These are phyloP conservation scores for Dryocosmus kuriphilus DNA, from an alignment of 2,888 invertebrate genomes.

Conservation along the genomic window DNA sequence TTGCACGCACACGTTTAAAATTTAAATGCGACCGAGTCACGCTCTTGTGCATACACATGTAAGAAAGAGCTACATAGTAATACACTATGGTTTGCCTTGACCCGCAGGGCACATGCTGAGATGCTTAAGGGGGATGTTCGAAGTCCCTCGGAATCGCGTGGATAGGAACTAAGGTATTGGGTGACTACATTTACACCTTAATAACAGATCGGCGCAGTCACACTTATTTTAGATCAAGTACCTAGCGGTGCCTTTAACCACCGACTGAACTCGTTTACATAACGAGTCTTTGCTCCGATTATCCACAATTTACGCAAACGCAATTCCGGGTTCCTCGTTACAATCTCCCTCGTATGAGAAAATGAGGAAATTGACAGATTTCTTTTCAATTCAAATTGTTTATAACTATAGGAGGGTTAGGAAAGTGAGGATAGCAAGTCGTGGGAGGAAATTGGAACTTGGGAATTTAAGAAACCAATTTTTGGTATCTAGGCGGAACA, in stretches of 20 bases:
- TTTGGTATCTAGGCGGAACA: too few species aligned
- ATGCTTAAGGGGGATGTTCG: conserved; percentile 60
- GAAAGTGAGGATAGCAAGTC: too few species aligned
- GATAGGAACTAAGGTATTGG: conserved; percentile 64
- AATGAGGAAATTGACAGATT: conserved; percentile 42
- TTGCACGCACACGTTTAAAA: conserved; percentile 21
- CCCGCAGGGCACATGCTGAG: conserved; percentile 67
- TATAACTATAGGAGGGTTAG: neutral
- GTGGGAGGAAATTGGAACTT: too few species aligned
- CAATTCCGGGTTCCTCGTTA: conserved; percentile 44
- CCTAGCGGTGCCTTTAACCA: conserved; percentile 47
- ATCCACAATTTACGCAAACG: conserved; percentile 42
- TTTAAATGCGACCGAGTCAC: conserved; percentile 31
- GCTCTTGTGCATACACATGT: conserved; percentile 19
- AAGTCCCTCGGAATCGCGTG: conserved; percentile 57
- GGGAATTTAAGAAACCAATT: too few species aligned
- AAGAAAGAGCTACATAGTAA: conserved; percentile 29
- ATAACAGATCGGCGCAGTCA: conserved; percentile 59
- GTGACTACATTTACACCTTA: conserved; percentile 61
- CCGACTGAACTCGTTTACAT: conserved; percentile 55
- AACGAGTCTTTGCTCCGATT: conserved; percentile 47
- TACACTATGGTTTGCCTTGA: conserved; percentile 67
- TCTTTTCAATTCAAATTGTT: neutral
- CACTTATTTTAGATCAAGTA: conserved; percentile 55
- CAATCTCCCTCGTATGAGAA: conserved; percentile 24